Conservation (phyloP, 2,888 invertebrate genomes). For the Salticus scenicus region DNA sequence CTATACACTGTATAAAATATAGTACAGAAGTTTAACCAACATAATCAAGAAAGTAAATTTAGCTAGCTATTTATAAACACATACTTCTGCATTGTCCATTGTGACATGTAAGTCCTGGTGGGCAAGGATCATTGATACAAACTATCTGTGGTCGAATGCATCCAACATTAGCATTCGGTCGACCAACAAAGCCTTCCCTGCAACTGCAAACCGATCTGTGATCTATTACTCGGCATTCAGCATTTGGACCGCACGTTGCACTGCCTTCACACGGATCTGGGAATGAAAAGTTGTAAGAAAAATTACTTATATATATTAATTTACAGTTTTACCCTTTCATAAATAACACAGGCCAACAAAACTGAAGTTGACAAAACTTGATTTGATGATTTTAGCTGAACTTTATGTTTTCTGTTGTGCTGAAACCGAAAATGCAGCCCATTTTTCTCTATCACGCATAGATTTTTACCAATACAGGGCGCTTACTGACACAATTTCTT, state of each 20-base stretch:
- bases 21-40: too few relatives aligned
- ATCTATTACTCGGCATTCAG: conserved; percentile 86
- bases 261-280: conserved; percentile 85
- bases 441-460: too few relatives aligned
- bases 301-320: background rate
- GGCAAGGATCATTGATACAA: conserved; percentile 84
- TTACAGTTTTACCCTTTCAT: background rate
- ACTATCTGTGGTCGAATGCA: conserved; percentile 87
- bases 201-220: conserved; percentile 88
- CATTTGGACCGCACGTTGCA: conserved; percentile 86
- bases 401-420: too few relatives aligned
- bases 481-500: too few relatives aligned
- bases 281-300: background rate
- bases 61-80: too few relatives aligned
- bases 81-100: conserved; percentile 84
- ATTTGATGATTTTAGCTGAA: too few relatives aligned
- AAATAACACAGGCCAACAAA: too few relatives aligned
- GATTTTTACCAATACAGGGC: too few relatives aligned
- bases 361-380: too few relatives aligned
- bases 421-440: too few relatives aligned
- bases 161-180: conserved; percentile 83
- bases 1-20: too few relatives aligned
- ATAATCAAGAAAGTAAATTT: too few relatives aligned
- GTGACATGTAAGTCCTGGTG: conserved; percentile 83
- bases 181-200: conserved; percentile 83